Evolutionary conservation across 1,140 invertebrate species (phyloP).

Genomic region (Pseudomyrmex pallidus): DNA sequence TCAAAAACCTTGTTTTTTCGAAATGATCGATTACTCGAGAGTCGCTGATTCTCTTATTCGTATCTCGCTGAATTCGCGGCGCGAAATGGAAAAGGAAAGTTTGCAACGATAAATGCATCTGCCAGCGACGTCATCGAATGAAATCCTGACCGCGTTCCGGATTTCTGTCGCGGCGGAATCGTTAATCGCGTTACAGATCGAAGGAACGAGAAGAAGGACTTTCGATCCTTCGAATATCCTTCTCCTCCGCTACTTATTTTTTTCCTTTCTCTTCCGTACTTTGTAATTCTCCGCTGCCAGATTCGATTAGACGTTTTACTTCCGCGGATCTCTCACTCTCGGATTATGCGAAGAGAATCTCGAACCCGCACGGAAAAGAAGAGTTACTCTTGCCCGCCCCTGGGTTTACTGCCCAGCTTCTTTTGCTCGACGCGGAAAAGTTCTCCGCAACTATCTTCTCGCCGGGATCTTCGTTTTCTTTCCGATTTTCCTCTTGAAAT

Average conservation of each 20-base stretch:
- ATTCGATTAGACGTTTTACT: constrained; percentile 58
- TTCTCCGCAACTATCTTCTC: constrained; percentile 55
- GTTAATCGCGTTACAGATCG: constrained; percentile 53
- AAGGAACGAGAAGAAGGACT: background rate
- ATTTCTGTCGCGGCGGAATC: constrained; percentile 28
- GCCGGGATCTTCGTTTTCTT: constrained; percentile 46
- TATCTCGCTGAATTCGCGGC: background rate
- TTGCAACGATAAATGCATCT: constrained; percentile 29
- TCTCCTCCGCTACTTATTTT: background rate
- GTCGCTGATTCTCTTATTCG: constrained; percentile 32
- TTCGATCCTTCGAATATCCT: constrained; percentile 36
- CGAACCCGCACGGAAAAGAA: constrained; percentile 18
- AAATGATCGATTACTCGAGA: constrained; percentile 26
- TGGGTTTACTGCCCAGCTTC: constrained; percentile 15
- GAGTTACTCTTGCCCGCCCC: constrained; percentile 17
- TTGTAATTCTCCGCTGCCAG: constrained; percentile 62
- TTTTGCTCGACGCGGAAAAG: constrained; percentile 50
- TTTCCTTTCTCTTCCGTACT: constrained; percentile 30
- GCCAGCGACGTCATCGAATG: background rate
- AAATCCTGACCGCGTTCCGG: background rate
- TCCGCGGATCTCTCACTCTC: background rate
- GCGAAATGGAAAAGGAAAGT: constrained; percentile 31
- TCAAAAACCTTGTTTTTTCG: background rate
- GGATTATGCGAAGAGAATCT: constrained; percentile 64
- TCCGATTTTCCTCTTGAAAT: constrained; percentile 54